Percentiles rank a stretch among this genome's conserved stretches.
Conservation (phyloP, 2,797 vertebrate genomes). For the Sandelia bainsii region DNA sequence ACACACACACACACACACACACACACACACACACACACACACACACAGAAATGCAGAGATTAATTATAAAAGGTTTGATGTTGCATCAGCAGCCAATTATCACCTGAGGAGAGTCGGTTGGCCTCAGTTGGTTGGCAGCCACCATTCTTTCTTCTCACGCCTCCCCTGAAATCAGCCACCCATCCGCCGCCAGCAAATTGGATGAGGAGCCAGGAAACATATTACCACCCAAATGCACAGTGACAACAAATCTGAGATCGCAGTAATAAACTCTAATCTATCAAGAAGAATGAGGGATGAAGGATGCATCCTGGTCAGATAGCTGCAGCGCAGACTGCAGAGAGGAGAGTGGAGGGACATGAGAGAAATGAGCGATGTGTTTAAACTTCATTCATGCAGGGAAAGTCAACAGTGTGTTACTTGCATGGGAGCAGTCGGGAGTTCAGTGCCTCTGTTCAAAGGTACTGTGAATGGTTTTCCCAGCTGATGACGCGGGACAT, state of each 20-base stretch:
- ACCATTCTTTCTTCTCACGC: conserved; percentile 54
- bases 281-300: conserved; percentile 64
- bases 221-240: conserved; percentile 64
- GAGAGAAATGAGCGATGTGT: conserved; percentile 57
- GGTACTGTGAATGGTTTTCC: conserved; percentile 17
- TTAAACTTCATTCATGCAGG: conserved; percentile 54
- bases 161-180: conserved; percentile 52
- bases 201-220: conserved; percentile 64
- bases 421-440: conserved; percentile 25
- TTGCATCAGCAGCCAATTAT: conserved; percentile 81
- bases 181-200: conserved; percentile 60
- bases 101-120: conserved; percentile 72
- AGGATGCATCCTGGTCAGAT: conserved; percentile 54
- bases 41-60: conserved; percentile 50
- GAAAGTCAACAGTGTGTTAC: conserved; percentile 41
- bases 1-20: conserved; percentile 24
- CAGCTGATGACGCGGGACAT: conserved; percentile 24
- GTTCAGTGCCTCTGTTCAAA: conserved; percentile 33
- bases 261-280: conserved; percentile 68
- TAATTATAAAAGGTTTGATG: conserved; percentile 65
- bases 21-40: conserved; percentile 36
- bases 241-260: conserved; percentile 69
- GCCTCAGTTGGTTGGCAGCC: conserved; percentile 50
- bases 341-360: conserved; percentile 41
- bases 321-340: conserved; percentile 29